phyloP scores from a whole-genome alignment of 2,113 vertebrate species.

The Eleginops maclovinus region DNA sequence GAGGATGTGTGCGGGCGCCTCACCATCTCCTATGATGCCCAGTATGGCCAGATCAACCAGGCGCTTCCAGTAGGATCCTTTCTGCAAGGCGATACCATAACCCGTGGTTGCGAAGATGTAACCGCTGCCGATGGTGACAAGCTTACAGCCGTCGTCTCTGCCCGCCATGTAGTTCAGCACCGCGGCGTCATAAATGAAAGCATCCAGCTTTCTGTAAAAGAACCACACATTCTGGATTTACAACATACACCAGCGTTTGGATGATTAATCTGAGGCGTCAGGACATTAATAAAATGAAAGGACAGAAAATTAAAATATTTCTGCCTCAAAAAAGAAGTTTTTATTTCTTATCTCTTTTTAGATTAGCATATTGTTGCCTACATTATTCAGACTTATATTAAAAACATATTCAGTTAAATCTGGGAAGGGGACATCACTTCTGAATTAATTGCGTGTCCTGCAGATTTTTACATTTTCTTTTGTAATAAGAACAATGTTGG shows the following conservation, averaged over 20 bases:
- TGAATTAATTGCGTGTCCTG: not conserved
- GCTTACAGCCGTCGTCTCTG: slow-evolving; percentile 96
- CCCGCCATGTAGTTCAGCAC: slow-evolving; percentile 99
- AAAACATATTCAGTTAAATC: too few relatives aligned
- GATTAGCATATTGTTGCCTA: not conserved
- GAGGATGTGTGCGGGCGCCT: slow-evolving; percentile 25
- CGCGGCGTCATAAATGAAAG: slow-evolving; percentile 98
- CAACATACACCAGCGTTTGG: too few relatives aligned
- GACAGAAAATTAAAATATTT: not conserved
- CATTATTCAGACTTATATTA: too few relatives aligned
- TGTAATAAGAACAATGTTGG: not conserved
- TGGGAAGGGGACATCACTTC: too few relatives aligned
- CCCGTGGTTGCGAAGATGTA: slow-evolving; percentile 99
- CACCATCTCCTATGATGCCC: slow-evolving; percentile 97
- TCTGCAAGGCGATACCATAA: slow-evolving; percentile 97
- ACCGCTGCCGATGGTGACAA: slow-evolving; percentile 97
- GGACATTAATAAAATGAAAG: not conserved
- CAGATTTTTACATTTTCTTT: not conserved
- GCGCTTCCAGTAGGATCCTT: slow-evolving; percentile 98
- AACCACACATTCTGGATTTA: slow-evolving; percentile 1
- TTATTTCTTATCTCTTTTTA: not conserved
- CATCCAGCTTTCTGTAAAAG: slow-evolving; percentile 92
- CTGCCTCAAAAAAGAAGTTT: not conserved
- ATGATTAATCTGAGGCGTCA: not conserved
- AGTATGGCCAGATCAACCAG: slow-evolving; percentile 96